Evolutionary conservation across 2,888 invertebrate genomes (phyloP), one percentile per base, ranked within the genome.

Genomic region (Taphrorychus bicolor): DNA sequence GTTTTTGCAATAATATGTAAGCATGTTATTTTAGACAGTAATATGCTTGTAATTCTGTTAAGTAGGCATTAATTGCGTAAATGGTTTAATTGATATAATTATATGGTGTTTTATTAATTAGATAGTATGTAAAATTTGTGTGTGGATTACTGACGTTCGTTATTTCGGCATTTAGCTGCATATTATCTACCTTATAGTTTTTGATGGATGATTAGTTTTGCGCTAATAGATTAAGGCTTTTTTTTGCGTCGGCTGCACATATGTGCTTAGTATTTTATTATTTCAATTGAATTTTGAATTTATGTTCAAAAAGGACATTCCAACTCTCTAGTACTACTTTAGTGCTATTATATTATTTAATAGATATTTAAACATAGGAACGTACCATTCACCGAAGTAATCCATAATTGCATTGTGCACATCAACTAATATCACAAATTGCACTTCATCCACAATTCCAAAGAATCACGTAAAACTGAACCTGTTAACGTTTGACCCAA

Each of bases 401-500:
- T 77, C 77, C 77, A 73, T 69, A 73, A 71, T 66, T 73, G 74
- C 76, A 77, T 78, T 68, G 67, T 74, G 75, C 75, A 73, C 71
- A 65, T 70, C 67, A 73, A 52, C 54, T 22, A 61, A 59, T 61
- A 59, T 54, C 61, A 53, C 60, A 72, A 75, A 73, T 72, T 67
- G 59, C 65, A 73, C 71, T 72, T 71, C 75, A 75, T 76, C 61
- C 74, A 75, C 76, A 64, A 69, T 69, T 70, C 18, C 59, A 21
- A 69, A 70, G 69, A 70, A 64, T 71, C 72, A 75, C 76, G 75
- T 75, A 76, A 78, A 78, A 76, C 75, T 77, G 76, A 78, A 70
- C 41, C 70, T 67, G 61, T 76, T 76, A 77, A 75, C 74, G 77
- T 80, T 76, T 81, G 81, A 81, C 82, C 81, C 77, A 80, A 81